phyloP scores from a whole-genome alignment of 2,797 vertebrate genomes.

The Xiphorhynchus erythropygius region DNA sequence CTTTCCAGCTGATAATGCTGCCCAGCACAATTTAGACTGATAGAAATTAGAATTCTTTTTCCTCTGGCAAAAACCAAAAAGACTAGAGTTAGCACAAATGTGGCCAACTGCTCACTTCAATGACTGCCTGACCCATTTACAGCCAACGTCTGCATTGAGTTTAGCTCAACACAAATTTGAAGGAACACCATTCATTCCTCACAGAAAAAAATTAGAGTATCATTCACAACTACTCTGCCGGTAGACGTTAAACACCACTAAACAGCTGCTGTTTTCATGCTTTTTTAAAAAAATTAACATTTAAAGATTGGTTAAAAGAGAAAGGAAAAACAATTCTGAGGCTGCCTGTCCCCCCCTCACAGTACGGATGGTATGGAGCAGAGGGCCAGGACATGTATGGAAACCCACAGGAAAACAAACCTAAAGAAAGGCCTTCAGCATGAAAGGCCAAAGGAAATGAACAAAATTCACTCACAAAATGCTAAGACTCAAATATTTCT shows the following conservation, averaged over 20 bases:
- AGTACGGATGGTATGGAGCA: background rate
- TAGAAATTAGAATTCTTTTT: constrained; percentile 95
- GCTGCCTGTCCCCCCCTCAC: background rate
- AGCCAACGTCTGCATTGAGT: background rate
- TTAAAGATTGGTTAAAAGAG: background rate
- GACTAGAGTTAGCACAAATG: constrained; percentile 81
- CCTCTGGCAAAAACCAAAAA: constrained; percentile 85
- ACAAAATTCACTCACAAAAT: background rate
- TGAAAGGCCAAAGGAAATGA: background rate
- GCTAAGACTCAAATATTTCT: background rate
- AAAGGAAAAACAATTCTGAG: constrained; percentile 1
- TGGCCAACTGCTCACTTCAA: constrained; percentile 81
- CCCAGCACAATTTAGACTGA: constrained; percentile 96
- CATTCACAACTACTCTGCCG: background rate
- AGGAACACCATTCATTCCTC: constrained; percentile 12
- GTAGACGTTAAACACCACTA: background rate
- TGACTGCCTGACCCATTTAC: constrained; percentile 83
- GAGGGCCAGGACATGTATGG: background rate
- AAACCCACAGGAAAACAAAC: background rate
- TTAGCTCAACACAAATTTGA: constrained; percentile 6
- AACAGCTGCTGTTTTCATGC: background rate
- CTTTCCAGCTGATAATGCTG: constrained; percentile 96
- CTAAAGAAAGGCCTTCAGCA: background rate
- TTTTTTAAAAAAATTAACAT: background rate
- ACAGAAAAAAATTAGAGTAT: background rate